Evolutionary conservation across 2,888 invertebrate species (phyloP).

Genomic region (Drosophila fungiperda): DNA sequence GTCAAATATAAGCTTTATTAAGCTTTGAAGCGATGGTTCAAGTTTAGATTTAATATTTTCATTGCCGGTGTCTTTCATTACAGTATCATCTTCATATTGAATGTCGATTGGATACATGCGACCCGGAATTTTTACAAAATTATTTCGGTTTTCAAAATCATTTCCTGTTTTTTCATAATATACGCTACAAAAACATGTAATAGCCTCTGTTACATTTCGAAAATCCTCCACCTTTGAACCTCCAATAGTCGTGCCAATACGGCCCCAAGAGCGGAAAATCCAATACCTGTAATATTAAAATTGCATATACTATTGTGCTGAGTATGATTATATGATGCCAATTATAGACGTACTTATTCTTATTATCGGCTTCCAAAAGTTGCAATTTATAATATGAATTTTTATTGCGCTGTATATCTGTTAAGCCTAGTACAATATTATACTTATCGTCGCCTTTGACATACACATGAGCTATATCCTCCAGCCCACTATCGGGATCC

Average conservation of each 20-base stretch:
- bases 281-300: conserved; percentile 86
- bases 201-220: conserved; percentile 86
- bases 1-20: conserved; percentile 95
- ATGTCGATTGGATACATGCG: conserved; percentile 91
- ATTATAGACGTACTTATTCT: conserved; percentile 86
- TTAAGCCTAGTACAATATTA: conserved; percentile 92
- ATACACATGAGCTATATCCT: conserved; percentile 92
- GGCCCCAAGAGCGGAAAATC: conserved; percentile 97
- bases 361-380: conserved; percentile 91
- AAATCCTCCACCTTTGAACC: conserved; percentile 88
- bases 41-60: conserved; percentile 87
- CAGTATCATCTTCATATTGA: conserved; percentile 90
- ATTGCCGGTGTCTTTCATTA: conserved; percentile 68
- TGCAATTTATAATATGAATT: conserved; percentile 99
- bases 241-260: conserved; percentile 98
- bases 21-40: conserved; percentile 90
- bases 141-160: conserved; percentile 88
- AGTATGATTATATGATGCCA: not conserved
- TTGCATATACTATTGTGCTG: conserved; percentile 6
- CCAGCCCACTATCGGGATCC: conserved; percentile 95
- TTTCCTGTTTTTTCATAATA: conserved; percentile 95
- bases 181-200: conserved; percentile 87
- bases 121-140: conserved; percentile 90
- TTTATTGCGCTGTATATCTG: conserved; percentile 93
- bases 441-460: conserved; percentile 87